A percentile compares a stretch with the other conserved stretches of the same genome.
Evolutionary conservation across 1,140 invertebrate species (phyloP).

Genomic region (Agrypnia vestita): DNA sequence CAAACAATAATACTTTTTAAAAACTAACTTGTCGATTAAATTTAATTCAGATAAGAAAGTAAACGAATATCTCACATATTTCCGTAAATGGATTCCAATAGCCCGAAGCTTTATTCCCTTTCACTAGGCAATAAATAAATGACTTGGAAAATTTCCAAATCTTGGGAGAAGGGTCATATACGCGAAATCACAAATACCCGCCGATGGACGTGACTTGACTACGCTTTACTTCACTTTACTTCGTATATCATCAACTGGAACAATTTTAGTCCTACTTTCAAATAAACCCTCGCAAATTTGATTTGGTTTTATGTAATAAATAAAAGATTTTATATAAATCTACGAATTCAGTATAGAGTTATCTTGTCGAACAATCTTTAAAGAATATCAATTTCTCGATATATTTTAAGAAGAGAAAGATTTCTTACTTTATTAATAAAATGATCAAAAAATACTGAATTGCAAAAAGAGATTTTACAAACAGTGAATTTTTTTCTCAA

Average conservation of each 20-base stretch:
- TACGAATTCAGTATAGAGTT: background rate
- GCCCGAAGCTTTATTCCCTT: slow-evolving; percentile 47
- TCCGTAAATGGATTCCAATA: slow-evolving; percentile 47
- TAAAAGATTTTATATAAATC: slow-evolving; percentile 25
- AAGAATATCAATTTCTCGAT: no score
- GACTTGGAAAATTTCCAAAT: slow-evolving; percentile 54
- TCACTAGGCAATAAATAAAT: slow-evolving; percentile 58
- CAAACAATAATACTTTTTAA: no score
- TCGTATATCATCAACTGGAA: slow-evolving; percentile 9
- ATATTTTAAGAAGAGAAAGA: no score
- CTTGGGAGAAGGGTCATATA: slow-evolving; percentile 25
- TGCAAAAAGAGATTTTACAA: no score
- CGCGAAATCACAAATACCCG: slow-evolving; percentile 23
- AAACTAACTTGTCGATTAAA: no score
- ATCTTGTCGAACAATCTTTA: no score
- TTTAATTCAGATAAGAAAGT: background rate
- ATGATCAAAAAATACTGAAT: no score
- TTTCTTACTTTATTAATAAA: no score
- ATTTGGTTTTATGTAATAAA: slow-evolving; percentile 23
- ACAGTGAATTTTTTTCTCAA: no score
- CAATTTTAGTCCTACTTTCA: slow-evolving; percentile 12
- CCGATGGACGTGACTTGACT: background rate
- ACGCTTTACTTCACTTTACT: slow-evolving; percentile 8
- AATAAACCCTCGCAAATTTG: slow-evolving; percentile 1
- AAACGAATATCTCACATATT: slow-evolving; percentile 48